phyloP scores from a whole-genome alignment of 1,140 invertebrate species.

The Acromyrmex charruanus region DNA sequence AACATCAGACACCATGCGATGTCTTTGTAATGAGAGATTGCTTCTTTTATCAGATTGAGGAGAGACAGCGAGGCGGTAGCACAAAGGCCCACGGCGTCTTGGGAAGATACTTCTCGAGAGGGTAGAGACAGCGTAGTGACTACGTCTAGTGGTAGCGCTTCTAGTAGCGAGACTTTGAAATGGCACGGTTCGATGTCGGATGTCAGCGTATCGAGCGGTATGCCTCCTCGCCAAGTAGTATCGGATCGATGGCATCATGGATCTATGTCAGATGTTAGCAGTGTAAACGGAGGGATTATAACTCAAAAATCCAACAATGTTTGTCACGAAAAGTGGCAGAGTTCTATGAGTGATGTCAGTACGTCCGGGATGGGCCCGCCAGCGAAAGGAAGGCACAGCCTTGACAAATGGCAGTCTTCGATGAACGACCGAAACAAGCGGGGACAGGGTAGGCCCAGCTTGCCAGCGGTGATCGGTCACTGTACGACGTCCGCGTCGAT shows the following conservation, averaged over 20 bases:
- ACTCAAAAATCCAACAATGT: conserved; percentile 72
- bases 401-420: conserved; percentile 80
- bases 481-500: conserved; percentile 68
- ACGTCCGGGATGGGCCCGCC: conserved; percentile 68
- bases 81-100: conserved; percentile 84
- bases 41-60: conserved; percentile 83
- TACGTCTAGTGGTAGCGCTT: conserved; percentile 90
- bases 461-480: conserved; percentile 76
- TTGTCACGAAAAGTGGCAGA: conserved; percentile 86
- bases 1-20: conserved; percentile 16
- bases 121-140: conserved; percentile 91
- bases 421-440: conserved; percentile 83
- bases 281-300: conserved; percentile 77
- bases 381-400: conserved; percentile 70
- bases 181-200: conserved; percentile 94
- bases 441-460: conserved; percentile 67
- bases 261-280: conserved; percentile 83
- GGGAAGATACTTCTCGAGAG: conserved; percentile 86
- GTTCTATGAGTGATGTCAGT: conserved; percentile 87
- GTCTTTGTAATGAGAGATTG: conserved; percentile 34
- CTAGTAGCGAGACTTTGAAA: conserved; percentile 93
- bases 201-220: conserved; percentile 89
- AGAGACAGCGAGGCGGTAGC: conserved; percentile 89
- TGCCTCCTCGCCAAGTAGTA: conserved; percentile 78
- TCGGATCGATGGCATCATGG: conserved; percentile 83